A percentile compares a stretch with the other conserved stretches of the same genome.
These are phyloP conservation scores for Oncopodura yosiiana DNA, from an alignment of 1,140 invertebrate species.

Conservation along the genomic window DNA sequence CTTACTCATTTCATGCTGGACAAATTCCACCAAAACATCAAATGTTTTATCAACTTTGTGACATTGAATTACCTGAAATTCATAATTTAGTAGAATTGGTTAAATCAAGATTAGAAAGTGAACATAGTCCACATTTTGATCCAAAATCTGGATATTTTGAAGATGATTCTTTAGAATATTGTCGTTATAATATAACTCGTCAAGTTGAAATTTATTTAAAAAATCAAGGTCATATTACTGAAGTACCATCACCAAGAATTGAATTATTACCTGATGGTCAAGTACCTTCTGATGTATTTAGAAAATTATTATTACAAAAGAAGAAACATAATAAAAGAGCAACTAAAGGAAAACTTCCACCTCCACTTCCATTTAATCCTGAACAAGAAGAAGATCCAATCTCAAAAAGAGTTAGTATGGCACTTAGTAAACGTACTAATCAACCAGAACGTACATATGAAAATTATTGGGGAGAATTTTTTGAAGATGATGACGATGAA, in stretches of 20 bases:
- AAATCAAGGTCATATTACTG: conserved; percentile 22
- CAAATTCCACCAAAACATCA: conserved; percentile 61
- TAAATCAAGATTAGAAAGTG: background rate
- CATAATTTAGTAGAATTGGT: conserved; percentile 60
- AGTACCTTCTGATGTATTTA: conserved; percentile 9
- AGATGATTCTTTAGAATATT: conserved; percentile 27
- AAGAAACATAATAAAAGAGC: background rate
- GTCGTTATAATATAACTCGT: conserved; percentile 26
- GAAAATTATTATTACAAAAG: background rate
- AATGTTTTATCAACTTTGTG: conserved; percentile 77
- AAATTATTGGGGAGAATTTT: too few relatives aligned
- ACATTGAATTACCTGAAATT: conserved; percentile 76
- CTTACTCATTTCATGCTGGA: conserved; percentile 57
- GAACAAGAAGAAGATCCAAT: background rate
- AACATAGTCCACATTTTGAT: conserved; percentile 1
- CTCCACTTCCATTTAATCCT: background rate
- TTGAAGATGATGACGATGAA: too few relatives aligned
- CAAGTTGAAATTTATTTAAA: conserved; percentile 23
- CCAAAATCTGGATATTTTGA: conserved; percentile 26
- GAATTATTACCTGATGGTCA: conserved; percentile 6
- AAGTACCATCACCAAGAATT: conserved; percentile 3
- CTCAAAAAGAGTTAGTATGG: background rate
- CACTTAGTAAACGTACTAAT: too few relatives aligned
- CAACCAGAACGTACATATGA: too few relatives aligned
- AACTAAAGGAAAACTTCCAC: background rate